Conservation (phyloP, 2,888 invertebrate genomes). For the Empis livida region DNA sequence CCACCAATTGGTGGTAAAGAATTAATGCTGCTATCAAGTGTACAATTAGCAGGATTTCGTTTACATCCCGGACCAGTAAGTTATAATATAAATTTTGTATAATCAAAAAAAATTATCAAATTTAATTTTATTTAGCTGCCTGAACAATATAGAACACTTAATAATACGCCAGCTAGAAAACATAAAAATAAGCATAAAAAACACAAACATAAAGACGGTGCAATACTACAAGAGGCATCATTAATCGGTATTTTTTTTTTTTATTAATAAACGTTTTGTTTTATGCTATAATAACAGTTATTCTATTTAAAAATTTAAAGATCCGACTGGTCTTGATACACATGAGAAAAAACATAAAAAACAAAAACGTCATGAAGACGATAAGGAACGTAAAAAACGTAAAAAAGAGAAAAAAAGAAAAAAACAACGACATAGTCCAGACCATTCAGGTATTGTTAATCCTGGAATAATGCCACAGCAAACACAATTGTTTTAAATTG, state of each 20-base stretch:
- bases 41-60: conserved; percentile 84
- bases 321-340: conserved; percentile 58
- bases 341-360: conserved; percentile 94
- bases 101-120: conserved; percentile 3
- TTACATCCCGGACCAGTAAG: conserved; percentile 86
- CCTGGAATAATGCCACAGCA: conserved; percentile 19
- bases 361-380: conserved; percentile 84
- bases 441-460: conserved; percentile 47
- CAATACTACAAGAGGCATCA: conserved; percentile 63
- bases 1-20: conserved; percentile 89
- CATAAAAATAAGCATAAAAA: conserved; percentile 94
- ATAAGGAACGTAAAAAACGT: conserved; percentile 83
- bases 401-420: conserved; percentile 94
- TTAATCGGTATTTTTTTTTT: conserved; percentile 48
- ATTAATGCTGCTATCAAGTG: conserved; percentile 68
- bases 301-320: conserved; percentile 27
- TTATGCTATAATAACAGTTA: too few species aligned
- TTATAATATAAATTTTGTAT: neutral
- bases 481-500: conserved; percentile 21
- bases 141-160: conserved; percentile 88
- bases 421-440: conserved; percentile 87
- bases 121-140: conserved; percentile 54
- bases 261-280: too few species aligned
- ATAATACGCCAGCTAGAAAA: conserved; percentile 81
- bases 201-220: conserved; percentile 86